These are phyloP conservation scores for Leptocoma aspasia DNA, from an alignment of 2,113 vertebrate species.

Conservation along the genomic window DNA sequence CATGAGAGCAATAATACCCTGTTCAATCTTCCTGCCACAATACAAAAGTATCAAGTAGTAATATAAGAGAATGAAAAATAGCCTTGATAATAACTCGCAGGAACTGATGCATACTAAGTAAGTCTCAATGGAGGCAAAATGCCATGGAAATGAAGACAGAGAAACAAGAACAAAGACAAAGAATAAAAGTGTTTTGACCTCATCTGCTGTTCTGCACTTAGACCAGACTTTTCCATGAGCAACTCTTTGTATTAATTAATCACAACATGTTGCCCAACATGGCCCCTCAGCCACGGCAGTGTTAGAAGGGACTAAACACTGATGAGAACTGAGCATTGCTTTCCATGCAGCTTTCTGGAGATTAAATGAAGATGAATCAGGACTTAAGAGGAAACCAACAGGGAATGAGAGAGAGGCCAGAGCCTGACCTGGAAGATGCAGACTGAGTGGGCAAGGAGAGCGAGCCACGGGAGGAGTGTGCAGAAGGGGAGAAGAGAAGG, in stretches of 20 bases:
- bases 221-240: background rate
- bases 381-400: background rate
- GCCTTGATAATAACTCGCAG: constrained; percentile 12
- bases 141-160: constrained; percentile 23
- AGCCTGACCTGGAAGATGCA: background rate
- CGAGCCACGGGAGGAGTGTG: accelerated
- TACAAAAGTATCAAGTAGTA: constrained; percentile 3
- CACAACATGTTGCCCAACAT: background rate
- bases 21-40: constrained; percentile 4
- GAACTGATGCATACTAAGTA: constrained; percentile 28
- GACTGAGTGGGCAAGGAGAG: background rate
- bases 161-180: constrained; percentile 33
- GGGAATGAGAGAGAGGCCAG: background rate
- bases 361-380: background rate
- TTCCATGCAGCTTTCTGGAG: background rate
- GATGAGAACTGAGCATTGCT: background rate
- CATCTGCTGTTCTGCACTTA: background rate
- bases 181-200: constrained; percentile 22
- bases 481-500: background rate
- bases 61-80: constrained; percentile 34
- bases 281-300: background rate
- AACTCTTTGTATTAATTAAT: background rate
- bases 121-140: constrained; percentile 28
- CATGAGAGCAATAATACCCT: background rate
- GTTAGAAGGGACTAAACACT: background rate